Evolutionary conservation across 2,113 vertebrate species (phyloP), one percentile per base, ranked within the genome.

Genomic region (Syrrhaptes paradoxus): DNA sequence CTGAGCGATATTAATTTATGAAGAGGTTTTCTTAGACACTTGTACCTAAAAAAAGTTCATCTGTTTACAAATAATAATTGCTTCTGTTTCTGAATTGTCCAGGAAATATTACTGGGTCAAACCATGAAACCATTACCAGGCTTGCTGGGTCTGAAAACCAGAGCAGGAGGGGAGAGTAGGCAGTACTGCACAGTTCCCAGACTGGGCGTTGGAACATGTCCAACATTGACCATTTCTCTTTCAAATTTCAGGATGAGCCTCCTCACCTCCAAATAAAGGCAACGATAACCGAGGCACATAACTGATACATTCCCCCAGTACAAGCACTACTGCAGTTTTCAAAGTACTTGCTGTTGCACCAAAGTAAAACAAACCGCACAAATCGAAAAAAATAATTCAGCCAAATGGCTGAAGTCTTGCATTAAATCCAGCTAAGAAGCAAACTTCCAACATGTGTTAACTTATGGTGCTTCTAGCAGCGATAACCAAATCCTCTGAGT

Each of bases 281-380:
- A 62, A 9, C 0, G 2, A 14, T 26, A 66, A 29, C 17, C 80
- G 12, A 63, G 32, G 3, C 3, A 0, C 14, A 24, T 66, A 55
- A 58, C 25, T 17, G 34, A n/a, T 32, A 36, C 4, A 5, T 41
- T 51, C 28, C 38, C 38, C 38, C 38, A 38, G 38, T 38, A 52
- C 24, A 81, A 54, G 38, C 12, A n/a, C 31, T 11, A 19, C 10
- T 57, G 31, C 16, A 36, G 21, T 74, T 65, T 87, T 74, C 24
- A 55, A 58, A 49, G 28, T 25, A 45, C 10, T 49, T 54, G 21
- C 32, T 72, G 9, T 11, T 34, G 13, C 45, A 32, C 12, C 36
- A 36, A 74, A 87, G 20, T 19, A 75, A 91, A 73, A 26, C 25
- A 76, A 90, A 52, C 8, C 43, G 51, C 25, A 62, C 29, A 78